Base-by-base conservation (phyloP, 1,140 invertebrate species). In the Hestina assimilis region DNA sequence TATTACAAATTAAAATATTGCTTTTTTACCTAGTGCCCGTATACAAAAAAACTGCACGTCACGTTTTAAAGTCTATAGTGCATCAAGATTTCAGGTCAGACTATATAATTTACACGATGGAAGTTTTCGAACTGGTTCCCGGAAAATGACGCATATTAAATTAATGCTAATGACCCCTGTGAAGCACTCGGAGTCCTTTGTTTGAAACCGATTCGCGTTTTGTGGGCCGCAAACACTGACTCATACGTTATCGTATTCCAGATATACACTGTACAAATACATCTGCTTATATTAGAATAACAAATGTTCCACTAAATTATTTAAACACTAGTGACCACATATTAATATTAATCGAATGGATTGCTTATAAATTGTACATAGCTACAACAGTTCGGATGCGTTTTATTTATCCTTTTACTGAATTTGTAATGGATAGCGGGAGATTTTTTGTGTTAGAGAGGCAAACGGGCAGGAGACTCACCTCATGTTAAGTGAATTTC, bases 161-260 rank as follows among this genome's bases (percentile, higher is more conserved):
- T 60, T 46, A 63, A 53, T 76, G 74, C 50, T 69, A 69, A 60
- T 68, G 79, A 84, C 77, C 77, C 68, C 75, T 65, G 59, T 59
- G 65, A 59, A 65, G 51, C 68, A 66, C 55, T 69, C 66, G 67
- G 54, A 61, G 52, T 78, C 76, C 78, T 85, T 83, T 84, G 79
- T 83, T 60, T 59, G 53, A 56, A 76, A 69, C 68, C 68, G 66
- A 72, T 63, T 70, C 63, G 35, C 63, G 65, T 73, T 76, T 81
- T 75, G 79, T 81, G 74, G 71, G 72, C 66, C 68, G 75, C 63
- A 72, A 68, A 74, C 69, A 69, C 50, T 83, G 82, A 85, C 62
- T 81, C 79, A 84, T 46, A n/a, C 57, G 46, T 60, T 79, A 82
- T 85, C 69, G 64, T 71, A 67, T 62, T 64, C 66, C 67, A 62